Evolutionary conservation across 1,140 invertebrate species (phyloP).

Genomic region (Aphelinus certus): DNA sequence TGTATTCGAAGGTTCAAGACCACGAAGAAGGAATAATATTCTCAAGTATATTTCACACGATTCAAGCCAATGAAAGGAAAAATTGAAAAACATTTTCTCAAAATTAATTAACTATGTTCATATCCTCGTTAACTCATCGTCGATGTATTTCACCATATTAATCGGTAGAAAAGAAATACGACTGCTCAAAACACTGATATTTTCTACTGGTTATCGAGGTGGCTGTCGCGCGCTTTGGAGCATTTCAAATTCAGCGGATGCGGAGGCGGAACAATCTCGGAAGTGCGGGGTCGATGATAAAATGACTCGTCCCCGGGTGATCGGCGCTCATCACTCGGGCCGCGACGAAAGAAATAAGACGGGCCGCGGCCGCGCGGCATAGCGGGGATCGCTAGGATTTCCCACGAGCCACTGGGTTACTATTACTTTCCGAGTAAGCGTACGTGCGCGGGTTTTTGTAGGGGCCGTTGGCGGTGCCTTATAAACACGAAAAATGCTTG

Average conservation of each 20-base stretch:
- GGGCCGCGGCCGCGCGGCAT: conserved; percentile 10
- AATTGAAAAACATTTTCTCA: no score
- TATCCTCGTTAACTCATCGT: no score
- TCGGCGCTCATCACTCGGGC: background rate
- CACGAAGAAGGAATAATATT: no score
- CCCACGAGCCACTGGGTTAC: conserved; percentile 38
- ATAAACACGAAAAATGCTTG: conserved; percentile 32
- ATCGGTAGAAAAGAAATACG: no score
- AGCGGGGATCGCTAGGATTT: conserved; percentile 37
- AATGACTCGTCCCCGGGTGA: conserved; percentile 19
- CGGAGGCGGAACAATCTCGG: background rate
- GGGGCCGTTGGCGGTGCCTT: conserved; percentile 21
- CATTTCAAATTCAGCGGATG: background rate
- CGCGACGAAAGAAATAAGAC: conserved; percentile 33
- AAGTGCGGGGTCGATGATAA: conserved; percentile 26
- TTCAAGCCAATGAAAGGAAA: no score
- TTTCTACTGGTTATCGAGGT: no score
- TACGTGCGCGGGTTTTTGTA: background rate
- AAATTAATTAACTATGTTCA: no score
- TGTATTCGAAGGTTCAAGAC: no score
- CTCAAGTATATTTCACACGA: no score
- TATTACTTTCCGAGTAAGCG: conserved; percentile 36
- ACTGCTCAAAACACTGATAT: no score
- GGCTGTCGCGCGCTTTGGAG: no score
- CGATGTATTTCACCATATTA: no score